These are phyloP conservation scores for Onychorhynchus coronatus DNA, from an alignment of 2,113 vertebrate genomes.

Conservation along the genomic window DNA sequence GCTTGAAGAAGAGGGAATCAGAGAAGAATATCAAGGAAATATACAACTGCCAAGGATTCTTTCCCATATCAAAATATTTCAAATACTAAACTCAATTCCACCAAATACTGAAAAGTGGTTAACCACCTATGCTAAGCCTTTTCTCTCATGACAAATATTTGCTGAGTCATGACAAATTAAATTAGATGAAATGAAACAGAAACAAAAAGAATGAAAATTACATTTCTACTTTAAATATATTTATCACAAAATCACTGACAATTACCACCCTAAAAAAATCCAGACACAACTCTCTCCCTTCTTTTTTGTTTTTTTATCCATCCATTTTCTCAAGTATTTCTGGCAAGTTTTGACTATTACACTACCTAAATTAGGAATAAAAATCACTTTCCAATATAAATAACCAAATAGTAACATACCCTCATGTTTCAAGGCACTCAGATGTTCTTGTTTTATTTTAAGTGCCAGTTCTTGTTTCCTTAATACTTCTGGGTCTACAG, in stretches of 20 bases:
- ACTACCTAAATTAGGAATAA: not conserved
- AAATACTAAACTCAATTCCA: not conserved
- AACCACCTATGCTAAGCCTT: not conserved
- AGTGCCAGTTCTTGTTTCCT: slow-evolving; percentile 57
- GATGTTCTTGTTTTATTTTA: slow-evolving; percentile 80
- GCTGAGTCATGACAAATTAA: not conserved
- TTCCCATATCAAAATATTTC: not conserved
- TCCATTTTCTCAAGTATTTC: not conserved
- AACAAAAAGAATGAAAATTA: not conserved
- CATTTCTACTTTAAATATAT: not conserved
- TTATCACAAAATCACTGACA: not conserved
- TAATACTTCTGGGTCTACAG: slow-evolving; percentile 50
- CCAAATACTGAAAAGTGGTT: not conserved
- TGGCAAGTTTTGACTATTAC: not conserved
- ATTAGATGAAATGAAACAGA: not conserved
- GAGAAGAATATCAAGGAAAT: not conserved
- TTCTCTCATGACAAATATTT: not conserved
- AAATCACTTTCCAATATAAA: not conserved
- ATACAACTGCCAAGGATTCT: not conserved
- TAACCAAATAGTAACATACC: slow-evolving; percentile 70
- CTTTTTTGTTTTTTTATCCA: not conserved
- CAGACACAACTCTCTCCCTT: not conserved
- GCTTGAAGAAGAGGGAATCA: not conserved
- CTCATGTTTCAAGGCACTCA: slow-evolving; percentile 79
- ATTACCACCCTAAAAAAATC: not conserved